Percentiles rank a stretch among this genome's conserved stretches.
Conservation (phyloP, 2,797 vertebrate species). For the Erithacus rubecula region DNA sequence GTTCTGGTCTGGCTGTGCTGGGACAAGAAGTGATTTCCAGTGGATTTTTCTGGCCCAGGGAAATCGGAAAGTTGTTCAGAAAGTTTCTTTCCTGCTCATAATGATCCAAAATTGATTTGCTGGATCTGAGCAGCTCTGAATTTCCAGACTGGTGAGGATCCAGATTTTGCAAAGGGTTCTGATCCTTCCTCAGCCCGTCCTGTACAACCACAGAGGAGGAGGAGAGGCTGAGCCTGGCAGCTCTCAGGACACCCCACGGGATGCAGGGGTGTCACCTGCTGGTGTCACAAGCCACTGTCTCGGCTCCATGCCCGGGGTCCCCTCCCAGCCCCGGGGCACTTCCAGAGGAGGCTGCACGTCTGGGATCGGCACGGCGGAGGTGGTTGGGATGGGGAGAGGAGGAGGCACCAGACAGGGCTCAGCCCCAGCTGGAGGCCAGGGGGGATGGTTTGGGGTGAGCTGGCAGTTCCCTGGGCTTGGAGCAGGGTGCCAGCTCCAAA, state of each 20-base stretch:
- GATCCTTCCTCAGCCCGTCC: neutral
- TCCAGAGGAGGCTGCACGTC: neutral
- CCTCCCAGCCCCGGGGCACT: neutral
- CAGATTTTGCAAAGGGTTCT: neutral
- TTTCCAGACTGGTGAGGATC: neutral
- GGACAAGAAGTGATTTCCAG: neutral
- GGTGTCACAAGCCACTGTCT: fast-evolving
- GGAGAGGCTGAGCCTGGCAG: neutral
- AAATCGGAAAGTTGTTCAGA: neutral
- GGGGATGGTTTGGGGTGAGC: neutral
- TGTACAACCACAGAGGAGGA: fast-evolving
- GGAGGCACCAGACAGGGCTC: fast-evolving
- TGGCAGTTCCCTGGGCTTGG: fast-evolving
- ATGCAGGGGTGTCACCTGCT: neutral
- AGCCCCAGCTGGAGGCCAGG: neutral
- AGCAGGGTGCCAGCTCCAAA: neutral
- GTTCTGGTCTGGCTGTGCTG: neutral
- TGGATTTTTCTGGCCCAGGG: neutral
- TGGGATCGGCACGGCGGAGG: fast-evolving
- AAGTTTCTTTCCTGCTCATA: neutral
- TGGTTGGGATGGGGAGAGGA: neutral
- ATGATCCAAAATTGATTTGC: neutral
- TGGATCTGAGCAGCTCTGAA: neutral
- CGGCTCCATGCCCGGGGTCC: fast-evolving
- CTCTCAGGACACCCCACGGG: neutral